Evolutionary conservation across 2,888 invertebrate species (phyloP), one percentile per base, ranked within the genome.

Genomic region (Syritta pipiens): DNA sequence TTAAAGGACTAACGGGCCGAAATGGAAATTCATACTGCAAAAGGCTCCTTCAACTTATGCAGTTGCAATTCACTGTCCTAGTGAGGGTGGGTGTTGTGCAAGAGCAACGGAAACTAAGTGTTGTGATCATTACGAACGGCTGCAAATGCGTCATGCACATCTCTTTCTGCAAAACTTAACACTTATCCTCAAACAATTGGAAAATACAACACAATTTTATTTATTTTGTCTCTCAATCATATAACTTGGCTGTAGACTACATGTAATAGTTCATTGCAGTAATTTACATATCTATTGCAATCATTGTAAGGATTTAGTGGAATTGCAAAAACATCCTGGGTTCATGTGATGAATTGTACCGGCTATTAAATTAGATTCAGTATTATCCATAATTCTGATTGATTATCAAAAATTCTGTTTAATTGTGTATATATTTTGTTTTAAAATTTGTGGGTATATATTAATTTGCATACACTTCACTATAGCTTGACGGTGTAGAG

Each of bases 1-100:
- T 69, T 69, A 35, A 63, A 51, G 69, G 62, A 69, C 69, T 69
- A 76, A 76, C 76, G 57, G 69, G 76, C 69, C 76, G 69, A 76
- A 76, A 62, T 76, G 49, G 55, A 76, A 75, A 49, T 69, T 69
- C 60, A 75, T 69, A 42, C 68, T 55, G 69, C 42, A 44, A 69
- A 76, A 49, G 42, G 76, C 35, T 53, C 20, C 60, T 35, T 22
- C n/a, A 6, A 30, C 24, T 44, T n/a, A 19, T 51, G 26, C 49
- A 28, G 59, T 20, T 74, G 67, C 67, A 74, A 57, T 59, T 67
- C 51, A 67, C 51, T 74, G 35, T 35, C 51, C 12, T 17, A 12
- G 26, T 53, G 49, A 30, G 20, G 37, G 24, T 63, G 37, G 40
- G n/a, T 51, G 30, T 46, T 53, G 28, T 46, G 10, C 3, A 6